Base-by-base conservation (phyloP, 2,797 vertebrate genomes). In the Sebastes aleutianus region DNA sequence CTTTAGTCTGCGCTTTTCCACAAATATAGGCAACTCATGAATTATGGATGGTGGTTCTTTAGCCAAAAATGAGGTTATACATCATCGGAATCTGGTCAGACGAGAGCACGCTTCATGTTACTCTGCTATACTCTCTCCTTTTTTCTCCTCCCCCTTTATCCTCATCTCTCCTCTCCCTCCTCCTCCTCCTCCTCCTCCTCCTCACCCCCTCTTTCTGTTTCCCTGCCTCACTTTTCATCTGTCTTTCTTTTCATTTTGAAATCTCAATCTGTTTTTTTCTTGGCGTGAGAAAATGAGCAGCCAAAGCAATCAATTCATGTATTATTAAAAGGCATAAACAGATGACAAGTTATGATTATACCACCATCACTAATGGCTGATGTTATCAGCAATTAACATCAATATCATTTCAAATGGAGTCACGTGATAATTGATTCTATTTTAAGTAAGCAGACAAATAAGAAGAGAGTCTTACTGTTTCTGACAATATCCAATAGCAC, bases 41-140 rank as follows among this genome's bases (percentile, higher is more conserved):
- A 93, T 93, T 78, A 94, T 92, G 70, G 1, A 93, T 90, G 78
- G 5, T 3, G 47, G 86, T 85, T 75, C 76, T 86, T 81, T 69
- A n/a, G 74, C 56, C 76, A 82, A 82, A 91, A 92, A 86, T 29
- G 13, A 84, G 82, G 83, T 82, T 85, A 76, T 89, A 89, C 79
- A 91, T 90, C 79, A 88, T 87, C 4, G 5, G 69, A 80, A 70
- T 84, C 80, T 79, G 80, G 79, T 87, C 79, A 76, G 76, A 82
- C 36, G 39, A 73, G 62, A 88, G 68, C 6, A 6, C 7, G 63
- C 75, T 88, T 84, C 69, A 72, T 81, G 78, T 83, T 84, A 67
- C 69, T 78, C 63, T 78, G 66, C 70, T 64, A 3, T 69, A 29
- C 39, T 62, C 63, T 34, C 64, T 43, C 50, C 70, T 81, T 59